Evolutionary conservation across 2,797 vertebrate species (phyloP).

Genomic region (Brachyrhaphis roseni): DNA sequence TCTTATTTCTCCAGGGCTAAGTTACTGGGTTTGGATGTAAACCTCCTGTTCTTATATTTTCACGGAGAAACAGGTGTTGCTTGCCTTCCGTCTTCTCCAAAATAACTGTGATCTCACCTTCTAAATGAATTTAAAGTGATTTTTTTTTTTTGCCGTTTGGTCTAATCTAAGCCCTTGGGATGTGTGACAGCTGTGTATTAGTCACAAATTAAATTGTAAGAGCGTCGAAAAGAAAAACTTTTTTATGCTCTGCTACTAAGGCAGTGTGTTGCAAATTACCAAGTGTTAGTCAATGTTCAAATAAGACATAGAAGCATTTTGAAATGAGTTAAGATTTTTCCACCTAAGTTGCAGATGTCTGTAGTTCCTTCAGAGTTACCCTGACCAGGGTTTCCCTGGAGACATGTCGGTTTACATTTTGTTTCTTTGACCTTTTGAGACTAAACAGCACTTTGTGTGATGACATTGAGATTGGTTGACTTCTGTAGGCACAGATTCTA

Average conservation of each 20-base stretch:
- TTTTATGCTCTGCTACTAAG: neutral
- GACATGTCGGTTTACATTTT: neutral
- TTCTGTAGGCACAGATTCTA: neutral
- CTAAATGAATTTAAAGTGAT: neutral
- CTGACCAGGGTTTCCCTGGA: neutral
- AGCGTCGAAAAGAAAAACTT: neutral
- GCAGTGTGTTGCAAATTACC: neutral
- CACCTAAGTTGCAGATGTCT: neutral
- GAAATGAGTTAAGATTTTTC: neutral
- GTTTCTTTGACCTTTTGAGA: neutral
- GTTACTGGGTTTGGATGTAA: neutral
- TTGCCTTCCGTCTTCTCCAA: neutral
- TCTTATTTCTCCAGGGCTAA: neutral
- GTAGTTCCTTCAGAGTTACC: neutral
- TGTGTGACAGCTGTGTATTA: conserved; percentile 5
- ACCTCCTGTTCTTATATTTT: conserved; percentile 2
- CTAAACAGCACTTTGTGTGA: neutral
- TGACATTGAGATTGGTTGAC: neutral
- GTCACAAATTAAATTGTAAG: conserved; percentile 1
- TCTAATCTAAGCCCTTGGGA: neutral
- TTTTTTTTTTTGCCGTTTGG: neutral
- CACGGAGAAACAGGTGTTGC: neutral
- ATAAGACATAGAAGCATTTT: conserved; percentile 6
- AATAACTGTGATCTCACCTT: neutral
- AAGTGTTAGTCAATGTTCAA: neutral